Percentiles rank a stretch among this genome's conserved stretches.
Evolutionary conservation across 2,888 invertebrate genomes (phyloP).

Genomic region (Chloroclystis v-ata): DNA sequence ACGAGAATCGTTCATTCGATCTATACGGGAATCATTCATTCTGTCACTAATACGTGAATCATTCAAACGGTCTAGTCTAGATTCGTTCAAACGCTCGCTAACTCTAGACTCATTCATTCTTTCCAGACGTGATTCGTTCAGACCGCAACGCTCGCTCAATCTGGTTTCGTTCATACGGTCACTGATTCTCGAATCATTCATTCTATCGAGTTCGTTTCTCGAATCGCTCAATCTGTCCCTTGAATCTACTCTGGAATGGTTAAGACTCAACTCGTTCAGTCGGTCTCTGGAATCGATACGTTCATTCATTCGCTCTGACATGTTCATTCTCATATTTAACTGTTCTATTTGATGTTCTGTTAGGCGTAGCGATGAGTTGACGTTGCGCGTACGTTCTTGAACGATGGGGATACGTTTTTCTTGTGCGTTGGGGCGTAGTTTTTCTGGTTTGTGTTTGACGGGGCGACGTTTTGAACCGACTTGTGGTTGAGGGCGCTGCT

Average conservation of each 20-base stretch:
- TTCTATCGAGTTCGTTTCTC: slow-evolving; percentile 34
- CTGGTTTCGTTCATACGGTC: slow-evolving; percentile 53
- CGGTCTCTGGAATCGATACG: slow-evolving; percentile 22
- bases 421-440: slow-evolving; percentile 22
- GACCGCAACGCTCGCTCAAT: slow-evolving; percentile 26
- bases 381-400: slow-evolving; percentile 26
- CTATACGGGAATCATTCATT: slow-evolving; percentile 37
- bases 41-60: slow-evolving; percentile 33
- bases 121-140: slow-evolving; percentile 37
- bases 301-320: slow-evolving; percentile 21
- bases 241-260: slow-evolving; percentile 31
- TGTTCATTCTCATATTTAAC: slow-evolving; percentile 38
- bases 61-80: slow-evolving; percentile 33
- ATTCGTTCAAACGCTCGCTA: slow-evolving; percentile 33
- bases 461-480: slow-evolving; percentile 64
- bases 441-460: slow-evolving; percentile 31
- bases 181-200: slow-evolving; percentile 46
- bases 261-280: slow-evolving; percentile 22
- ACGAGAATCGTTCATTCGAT: slow-evolving; percentile 36
- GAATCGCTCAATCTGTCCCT: slow-evolving; percentile 47
- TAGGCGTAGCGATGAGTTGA: slow-evolving; percentile 29
- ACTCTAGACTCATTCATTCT: slow-evolving; percentile 36
- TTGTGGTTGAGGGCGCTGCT: slow-evolving; percentile 67
- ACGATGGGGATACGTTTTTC: slow-evolving; percentile 29
- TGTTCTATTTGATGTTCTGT: slow-evolving; percentile 45